phyloP scores from a whole-genome alignment of 2,888 invertebrate species.

The Ophion obscuratus region DNA sequence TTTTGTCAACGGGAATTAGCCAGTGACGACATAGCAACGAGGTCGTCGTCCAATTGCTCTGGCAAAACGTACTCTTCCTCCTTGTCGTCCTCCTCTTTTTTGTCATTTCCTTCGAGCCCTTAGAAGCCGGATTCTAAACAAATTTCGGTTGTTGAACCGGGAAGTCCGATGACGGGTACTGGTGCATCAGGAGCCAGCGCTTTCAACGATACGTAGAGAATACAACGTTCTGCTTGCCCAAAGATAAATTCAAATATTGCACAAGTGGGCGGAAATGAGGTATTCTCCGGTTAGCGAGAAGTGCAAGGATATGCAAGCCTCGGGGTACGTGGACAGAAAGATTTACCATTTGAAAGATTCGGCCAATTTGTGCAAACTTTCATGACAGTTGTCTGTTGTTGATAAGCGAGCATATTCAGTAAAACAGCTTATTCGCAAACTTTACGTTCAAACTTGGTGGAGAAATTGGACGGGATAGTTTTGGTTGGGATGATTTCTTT shows the following conservation, averaged over 20 bases:
- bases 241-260: slow-evolving; percentile 94
- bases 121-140: slow-evolving; percentile 86
- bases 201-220: slow-evolving; percentile 91
- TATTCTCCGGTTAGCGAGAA: slow-evolving; percentile 97
- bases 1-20: slow-evolving; percentile 97
- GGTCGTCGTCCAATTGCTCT: slow-evolving; percentile 90
- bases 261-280: slow-evolving; percentile 95
- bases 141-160: slow-evolving; percentile 80
- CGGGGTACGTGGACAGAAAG: slow-evolving; percentile 86
- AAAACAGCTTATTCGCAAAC: no score
- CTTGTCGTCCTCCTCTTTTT: slow-evolving; percentile 84
- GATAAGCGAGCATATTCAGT: no score
- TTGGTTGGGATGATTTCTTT: no score
- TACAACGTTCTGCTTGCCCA: slow-evolving; percentile 97
- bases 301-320: slow-evolving; percentile 93
- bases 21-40: slow-evolving; percentile 94
- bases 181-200: slow-evolving; percentile 86
- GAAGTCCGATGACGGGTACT: slow-evolving; percentile 85
- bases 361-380: background rate
- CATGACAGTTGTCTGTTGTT: no score
- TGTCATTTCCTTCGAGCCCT: slow-evolving; percentile 87
- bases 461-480: no score
- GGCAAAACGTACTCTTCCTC: slow-evolving; percentile 89
- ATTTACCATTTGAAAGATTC: background rate
- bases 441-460: no score